A percentile compares a stretch with the other conserved stretches of the same genome.
Conservation (phyloP, 1,140 invertebrate genomes). For the Bombus waltoni region DNA sequence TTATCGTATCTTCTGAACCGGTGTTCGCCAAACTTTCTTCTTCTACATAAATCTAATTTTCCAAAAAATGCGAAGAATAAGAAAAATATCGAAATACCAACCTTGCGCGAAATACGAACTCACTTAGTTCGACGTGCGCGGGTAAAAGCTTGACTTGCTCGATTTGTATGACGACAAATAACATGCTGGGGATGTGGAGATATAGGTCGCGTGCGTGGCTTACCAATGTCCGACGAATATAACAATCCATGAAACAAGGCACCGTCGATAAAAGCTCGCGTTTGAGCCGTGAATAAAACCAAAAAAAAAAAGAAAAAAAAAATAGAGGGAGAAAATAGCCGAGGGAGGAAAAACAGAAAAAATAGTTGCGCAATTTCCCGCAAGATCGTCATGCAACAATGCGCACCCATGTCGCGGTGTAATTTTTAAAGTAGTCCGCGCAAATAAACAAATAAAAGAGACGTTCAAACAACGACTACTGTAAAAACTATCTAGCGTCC, state of each 20-base stretch:
- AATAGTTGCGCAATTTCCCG: not conserved
- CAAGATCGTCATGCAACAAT: not conserved
- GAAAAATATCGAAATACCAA: too few species aligned
- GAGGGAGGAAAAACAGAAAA: not conserved
- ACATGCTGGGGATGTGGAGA: too few species aligned
- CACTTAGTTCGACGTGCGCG: not conserved
- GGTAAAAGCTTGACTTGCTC: not conserved
- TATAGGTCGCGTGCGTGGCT: not conserved
- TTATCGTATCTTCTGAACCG: too few species aligned
- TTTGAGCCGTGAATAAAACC: not conserved
- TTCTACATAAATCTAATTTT: not conserved
- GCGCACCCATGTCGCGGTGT: not conserved
- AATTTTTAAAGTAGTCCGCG: constrained; percentile 26
- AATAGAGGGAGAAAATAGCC: not conserved
- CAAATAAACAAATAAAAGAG: constrained; percentile 26
- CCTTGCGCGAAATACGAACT: too few species aligned
- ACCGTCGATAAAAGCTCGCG: not conserved
- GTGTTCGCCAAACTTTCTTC: not conserved
- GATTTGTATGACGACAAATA: not conserved
- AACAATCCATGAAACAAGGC: constrained; percentile 11
- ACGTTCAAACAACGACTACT: not conserved
- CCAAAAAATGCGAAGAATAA: not conserved
- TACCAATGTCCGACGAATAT: not conserved
- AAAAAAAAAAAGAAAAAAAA: not conserved
- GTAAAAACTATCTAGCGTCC: not conserved